These are phyloP conservation scores for Nyctibius grandis DNA, from an alignment of 2,797 vertebrate species.

Conservation along the genomic window DNA sequence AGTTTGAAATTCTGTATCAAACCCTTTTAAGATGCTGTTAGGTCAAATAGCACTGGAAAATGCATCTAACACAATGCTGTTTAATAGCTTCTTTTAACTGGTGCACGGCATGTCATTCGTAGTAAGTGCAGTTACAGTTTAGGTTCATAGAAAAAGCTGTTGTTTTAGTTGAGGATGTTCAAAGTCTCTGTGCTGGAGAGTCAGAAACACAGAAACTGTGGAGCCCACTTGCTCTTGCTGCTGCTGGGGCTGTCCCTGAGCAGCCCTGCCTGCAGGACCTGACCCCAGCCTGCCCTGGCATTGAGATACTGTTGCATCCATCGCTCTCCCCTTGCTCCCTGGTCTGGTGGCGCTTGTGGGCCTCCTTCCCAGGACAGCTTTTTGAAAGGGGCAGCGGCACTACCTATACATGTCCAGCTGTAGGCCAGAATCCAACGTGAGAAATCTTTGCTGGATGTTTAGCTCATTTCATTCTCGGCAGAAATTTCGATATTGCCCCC, in stretches of 20 bases:
- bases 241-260: not conserved
- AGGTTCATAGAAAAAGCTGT: not conserved
- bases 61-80: not conserved
- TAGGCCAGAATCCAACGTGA: not conserved
- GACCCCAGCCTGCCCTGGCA: not conserved
- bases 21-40: not conserved
- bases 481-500: not conserved
- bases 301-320: not conserved
- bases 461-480: not conserved
- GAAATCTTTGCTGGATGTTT: not conserved
- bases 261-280: not conserved
- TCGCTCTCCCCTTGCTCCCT: not conserved
- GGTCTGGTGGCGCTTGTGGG: not conserved
- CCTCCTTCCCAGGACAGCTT: not conserved
- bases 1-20: not conserved
- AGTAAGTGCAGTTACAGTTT: not conserved
- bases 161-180: not conserved
- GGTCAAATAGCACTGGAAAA: not conserved
- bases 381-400: not conserved
- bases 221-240: not conserved
- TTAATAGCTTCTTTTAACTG: not conserved
- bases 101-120: not conserved
- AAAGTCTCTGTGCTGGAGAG: not conserved
- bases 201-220: not conserved
- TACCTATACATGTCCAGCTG: not conserved